Base-by-base conservation (phyloP, 2,888 invertebrate species). In the Amiota communis region DNA sequence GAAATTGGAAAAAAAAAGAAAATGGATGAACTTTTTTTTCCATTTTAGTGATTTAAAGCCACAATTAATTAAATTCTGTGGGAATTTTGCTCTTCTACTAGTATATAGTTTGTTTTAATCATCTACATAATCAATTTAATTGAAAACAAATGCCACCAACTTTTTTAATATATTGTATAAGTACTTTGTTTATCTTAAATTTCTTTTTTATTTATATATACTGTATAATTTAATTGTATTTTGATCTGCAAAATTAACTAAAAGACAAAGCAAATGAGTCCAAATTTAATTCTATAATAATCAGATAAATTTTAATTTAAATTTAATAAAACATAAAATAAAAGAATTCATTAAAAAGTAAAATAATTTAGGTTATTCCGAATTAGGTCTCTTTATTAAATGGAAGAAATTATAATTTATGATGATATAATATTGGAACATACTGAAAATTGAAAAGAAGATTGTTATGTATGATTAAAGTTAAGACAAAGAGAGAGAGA, bases 251-350 rank as follows among this genome's bases (percentile, higher is more conserved):
- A 51, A 36, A 48, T 65, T 20, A 20, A 68, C 53, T 68, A 13
- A 51, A 36, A 85, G 78, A 82, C 85, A 84, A 84, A 84, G 83
- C 83, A 84, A 84, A 82, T 82, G 74, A 79, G 72, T 80, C 77
- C 82, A 23, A 78, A 82, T 82, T 17, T 8, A 53, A 12, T 36
- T 36, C 36, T 36, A 36, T 36, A 36, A 36, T 36, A 2, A 36
- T 36, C 36, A 36, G 36, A 36, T 36, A 53, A 53, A 53, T 15
- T 15, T 53, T n/a, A 53, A 15, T 15, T 15, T 53, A 53, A 53
- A 15, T n/a, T 9, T 53, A 53, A n/a, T n/a, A 53, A 53, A 53
- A 2, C 13, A 53, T 9, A 15, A 15, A 47, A 49, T 67, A 48
- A 53, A 53, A 15, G n/a, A 53, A 53, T 51, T 51, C 1, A 51